Evolutionary conservation across 1,140 invertebrate genomes (phyloP).

Genomic region (Brachystomella parvula): DNA sequence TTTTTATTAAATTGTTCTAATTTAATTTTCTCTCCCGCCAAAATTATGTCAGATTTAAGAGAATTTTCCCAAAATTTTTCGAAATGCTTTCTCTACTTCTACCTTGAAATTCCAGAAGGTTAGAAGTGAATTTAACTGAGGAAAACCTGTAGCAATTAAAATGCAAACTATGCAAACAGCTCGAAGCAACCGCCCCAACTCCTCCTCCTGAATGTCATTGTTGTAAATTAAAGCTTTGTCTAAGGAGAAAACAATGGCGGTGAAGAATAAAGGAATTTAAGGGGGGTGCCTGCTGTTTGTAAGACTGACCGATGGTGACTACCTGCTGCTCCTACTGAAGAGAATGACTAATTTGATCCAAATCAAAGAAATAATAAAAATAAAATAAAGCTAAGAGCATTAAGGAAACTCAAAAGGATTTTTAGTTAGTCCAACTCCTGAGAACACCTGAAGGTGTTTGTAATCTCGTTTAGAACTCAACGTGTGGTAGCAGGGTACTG

Average conservation of each 20-base stretch:
- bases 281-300: background rate
- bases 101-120: too few species aligned
- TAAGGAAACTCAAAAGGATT: too few species aligned
- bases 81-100: too few species aligned
- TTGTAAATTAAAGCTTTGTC: background rate
- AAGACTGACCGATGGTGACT: background rate
- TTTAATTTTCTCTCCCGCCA: too few species aligned
- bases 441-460: background rate
- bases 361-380: background rate
- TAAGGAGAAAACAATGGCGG: slow-evolving; percentile 2
- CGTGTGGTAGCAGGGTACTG: too few species aligned
- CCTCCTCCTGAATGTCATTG: background rate
- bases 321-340: slow-evolving; percentile 6
- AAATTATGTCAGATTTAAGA: too few species aligned
- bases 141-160: too few species aligned
- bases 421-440: background rate
- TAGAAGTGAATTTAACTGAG: too few species aligned
- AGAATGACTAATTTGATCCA: slow-evolving; percentile 4
- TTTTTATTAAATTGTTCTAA: too few species aligned
- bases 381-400: too few species aligned
- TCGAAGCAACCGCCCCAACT: background rate
- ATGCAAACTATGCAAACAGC: background rate
- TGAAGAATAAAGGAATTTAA: background rate
- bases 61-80: too few species aligned
- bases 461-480: background rate